Percentiles rank a stretch among this genome's conserved stretches.
These are phyloP conservation scores for Periophthalmus modestus DNA, from an alignment of 2,113 vertebrate species.

Conservation along the genomic window DNA sequence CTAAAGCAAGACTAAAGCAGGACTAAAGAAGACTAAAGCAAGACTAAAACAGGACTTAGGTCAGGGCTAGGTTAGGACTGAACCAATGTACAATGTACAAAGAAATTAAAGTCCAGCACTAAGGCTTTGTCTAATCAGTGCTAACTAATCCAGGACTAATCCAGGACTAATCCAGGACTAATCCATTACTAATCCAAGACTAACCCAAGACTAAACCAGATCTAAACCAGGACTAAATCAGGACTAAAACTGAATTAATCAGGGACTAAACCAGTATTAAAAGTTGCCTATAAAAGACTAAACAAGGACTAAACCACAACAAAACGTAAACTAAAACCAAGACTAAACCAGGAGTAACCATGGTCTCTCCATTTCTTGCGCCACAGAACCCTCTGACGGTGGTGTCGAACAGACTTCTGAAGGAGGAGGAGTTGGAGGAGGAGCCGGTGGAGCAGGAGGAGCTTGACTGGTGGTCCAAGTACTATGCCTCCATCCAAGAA, in stretches of 20 bases:
- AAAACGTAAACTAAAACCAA: not conserved
- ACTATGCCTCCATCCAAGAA: conserved; percentile 88
- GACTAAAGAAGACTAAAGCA: not conserved
- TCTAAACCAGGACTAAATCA: no score
- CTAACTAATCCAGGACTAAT: no score
- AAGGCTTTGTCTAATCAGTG: no score
- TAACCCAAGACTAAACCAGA: no score
- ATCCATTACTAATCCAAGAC: no score
- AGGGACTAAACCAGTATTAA: not conserved
- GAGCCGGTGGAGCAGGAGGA: conserved; percentile 87
- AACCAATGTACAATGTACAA: no score
- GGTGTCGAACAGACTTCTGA: conserved; percentile 48
- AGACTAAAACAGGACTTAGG: not conserved
- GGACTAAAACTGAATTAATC: no score
- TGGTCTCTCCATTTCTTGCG: not conserved
- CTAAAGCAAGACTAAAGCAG: not conserved
- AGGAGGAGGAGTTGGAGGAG: conserved; percentile 81
- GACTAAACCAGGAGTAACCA: not conserved
- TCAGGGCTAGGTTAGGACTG: no score
- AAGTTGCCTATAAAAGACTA: not conserved
- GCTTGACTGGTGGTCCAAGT: conserved; percentile 98
- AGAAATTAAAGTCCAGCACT: not conserved
- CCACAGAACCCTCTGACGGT: conserved; percentile 80
- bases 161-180: no score
- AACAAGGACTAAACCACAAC: not conserved